Conservation (phyloP, 2,113 vertebrate genomes). For the Megaleporinus macrocephalus region DNA sequence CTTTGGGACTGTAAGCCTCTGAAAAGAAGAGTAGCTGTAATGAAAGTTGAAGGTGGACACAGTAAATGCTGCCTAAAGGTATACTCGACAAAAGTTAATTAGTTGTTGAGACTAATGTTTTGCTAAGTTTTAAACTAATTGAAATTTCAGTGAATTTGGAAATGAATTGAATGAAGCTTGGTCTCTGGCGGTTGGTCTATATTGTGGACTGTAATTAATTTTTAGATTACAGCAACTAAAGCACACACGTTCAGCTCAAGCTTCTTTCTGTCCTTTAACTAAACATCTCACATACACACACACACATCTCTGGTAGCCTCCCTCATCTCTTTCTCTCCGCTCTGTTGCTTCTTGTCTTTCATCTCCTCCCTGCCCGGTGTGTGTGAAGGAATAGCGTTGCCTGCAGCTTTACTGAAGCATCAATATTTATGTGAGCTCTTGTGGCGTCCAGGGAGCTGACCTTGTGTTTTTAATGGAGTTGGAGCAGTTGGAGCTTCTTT, state of each 20-base stretch:
- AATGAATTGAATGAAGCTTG: too few relatives aligned
- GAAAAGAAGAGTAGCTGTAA: too few relatives aligned
- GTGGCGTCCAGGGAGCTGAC: background rate
- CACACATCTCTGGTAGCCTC: background rate
- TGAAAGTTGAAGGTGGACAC: too few relatives aligned
- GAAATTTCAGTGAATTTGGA: too few relatives aligned
- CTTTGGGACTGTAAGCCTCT: too few relatives aligned
- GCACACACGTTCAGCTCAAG: background rate
- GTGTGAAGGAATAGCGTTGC: constrained; percentile 26
- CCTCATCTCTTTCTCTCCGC: background rate
- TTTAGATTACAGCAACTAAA: background rate
- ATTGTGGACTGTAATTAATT: too few relatives aligned
- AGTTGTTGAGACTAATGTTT: too few relatives aligned
- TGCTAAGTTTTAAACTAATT: too few relatives aligned
- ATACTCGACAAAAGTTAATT: too few relatives aligned
- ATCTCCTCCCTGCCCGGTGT: background rate
- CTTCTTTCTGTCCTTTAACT: background rate
- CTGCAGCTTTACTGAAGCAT: constrained; percentile 39
- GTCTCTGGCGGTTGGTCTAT: too few relatives aligned
- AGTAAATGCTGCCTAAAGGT: too few relatives aligned
- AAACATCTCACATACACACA: background rate
- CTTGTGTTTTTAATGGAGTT: constrained; percentile 30
- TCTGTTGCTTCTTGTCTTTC: constrained; percentile 40
- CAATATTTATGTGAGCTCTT: constrained; percentile 49
- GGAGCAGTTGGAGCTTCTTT: constrained; percentile 11